phyloP scores from a whole-genome alignment of 2,797 vertebrate genomes.

The Notolabrus celidotus region DNA sequence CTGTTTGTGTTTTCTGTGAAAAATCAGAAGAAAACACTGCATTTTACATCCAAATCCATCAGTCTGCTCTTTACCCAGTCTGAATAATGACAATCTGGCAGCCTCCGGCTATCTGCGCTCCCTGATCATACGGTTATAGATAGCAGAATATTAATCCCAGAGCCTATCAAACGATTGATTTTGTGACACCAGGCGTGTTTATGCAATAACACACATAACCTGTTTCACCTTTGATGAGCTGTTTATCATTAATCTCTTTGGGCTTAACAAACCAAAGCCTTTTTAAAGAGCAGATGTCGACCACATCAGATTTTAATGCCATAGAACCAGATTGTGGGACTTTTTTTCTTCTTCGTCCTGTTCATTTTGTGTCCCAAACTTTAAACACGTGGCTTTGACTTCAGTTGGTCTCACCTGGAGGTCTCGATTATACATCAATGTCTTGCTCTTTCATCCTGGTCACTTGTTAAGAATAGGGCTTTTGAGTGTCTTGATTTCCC shows the following conservation, averaged over 20 bases:
- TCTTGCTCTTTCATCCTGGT: too few relatives aligned
- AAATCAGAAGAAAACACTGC: neutral
- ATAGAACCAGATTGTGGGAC: neutral
- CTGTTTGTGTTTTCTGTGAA: neutral
- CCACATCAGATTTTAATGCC: neutral
- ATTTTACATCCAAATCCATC: neutral
- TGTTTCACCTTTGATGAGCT: neutral
- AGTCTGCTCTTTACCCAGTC: neutral
- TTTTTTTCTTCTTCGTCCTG: neutral
- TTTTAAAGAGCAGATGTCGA: neutral
- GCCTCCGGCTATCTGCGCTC: neutral
- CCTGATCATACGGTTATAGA: neutral
- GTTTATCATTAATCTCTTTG: neutral
- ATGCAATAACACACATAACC: neutral
- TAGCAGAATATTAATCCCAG: constrained; percentile 1
- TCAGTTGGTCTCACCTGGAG: neutral
- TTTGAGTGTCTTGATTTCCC: too few relatives aligned
- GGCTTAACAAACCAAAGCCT: neutral
- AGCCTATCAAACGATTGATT: neutral
- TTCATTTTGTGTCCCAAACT: neutral
- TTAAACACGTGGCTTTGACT: too few relatives aligned
- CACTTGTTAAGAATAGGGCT: too few relatives aligned
- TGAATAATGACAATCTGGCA: constrained; percentile 3
- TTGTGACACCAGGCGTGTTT: neutral
- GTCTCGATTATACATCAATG: neutral